Evolutionary conservation across 2,888 invertebrate species (phyloP).

Genomic region (Psylliodes chrysocephalus): DNA sequence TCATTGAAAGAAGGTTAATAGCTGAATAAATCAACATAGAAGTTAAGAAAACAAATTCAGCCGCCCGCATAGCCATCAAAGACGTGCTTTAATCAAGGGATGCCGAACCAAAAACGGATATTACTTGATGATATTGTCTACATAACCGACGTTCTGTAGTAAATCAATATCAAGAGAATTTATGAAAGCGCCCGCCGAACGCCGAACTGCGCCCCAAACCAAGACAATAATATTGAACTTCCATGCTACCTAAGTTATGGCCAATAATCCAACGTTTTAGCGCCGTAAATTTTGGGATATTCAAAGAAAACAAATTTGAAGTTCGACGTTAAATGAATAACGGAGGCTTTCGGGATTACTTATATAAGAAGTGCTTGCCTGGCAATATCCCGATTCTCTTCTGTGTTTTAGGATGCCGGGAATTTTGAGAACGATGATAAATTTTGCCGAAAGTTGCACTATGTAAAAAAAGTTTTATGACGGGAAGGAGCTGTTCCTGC

Average conservation of each 20-base stretch:
- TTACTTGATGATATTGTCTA: constrained; percentile 58
- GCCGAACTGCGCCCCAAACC: constrained; percentile 40
- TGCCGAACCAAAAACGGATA: constrained; percentile 48
- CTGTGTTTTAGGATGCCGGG: constrained; percentile 34
- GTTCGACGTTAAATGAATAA: constrained; percentile 44
- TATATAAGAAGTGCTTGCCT: constrained; percentile 38
- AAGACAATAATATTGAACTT: constrained; percentile 49
- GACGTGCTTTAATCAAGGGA: constrained; percentile 61
- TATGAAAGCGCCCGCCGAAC: neutral
- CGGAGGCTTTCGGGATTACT: constrained; percentile 35
- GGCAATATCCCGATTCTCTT: constrained; percentile 35
- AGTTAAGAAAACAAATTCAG: neutral
- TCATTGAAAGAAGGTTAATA: too few relatives aligned
- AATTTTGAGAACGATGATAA: constrained; percentile 29
- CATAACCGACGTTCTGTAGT: constrained; percentile 49
- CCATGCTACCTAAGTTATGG: constrained; percentile 49
- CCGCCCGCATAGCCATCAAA: constrained; percentile 49
- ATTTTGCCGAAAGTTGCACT: constrained; percentile 23
- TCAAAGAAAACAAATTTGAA: constrained; percentile 46
- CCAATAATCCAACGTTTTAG: constrained; percentile 48
- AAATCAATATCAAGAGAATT: constrained; percentile 51
- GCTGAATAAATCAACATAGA: too few relatives aligned
- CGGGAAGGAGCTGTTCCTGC: constrained; percentile 22
- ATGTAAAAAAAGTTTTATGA: constrained; percentile 21
- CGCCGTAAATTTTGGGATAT: constrained; percentile 48